phyloP scores from a whole-genome alignment of 2,113 vertebrate genomes.

The Paramisgurnus dabryanus region DNA sequence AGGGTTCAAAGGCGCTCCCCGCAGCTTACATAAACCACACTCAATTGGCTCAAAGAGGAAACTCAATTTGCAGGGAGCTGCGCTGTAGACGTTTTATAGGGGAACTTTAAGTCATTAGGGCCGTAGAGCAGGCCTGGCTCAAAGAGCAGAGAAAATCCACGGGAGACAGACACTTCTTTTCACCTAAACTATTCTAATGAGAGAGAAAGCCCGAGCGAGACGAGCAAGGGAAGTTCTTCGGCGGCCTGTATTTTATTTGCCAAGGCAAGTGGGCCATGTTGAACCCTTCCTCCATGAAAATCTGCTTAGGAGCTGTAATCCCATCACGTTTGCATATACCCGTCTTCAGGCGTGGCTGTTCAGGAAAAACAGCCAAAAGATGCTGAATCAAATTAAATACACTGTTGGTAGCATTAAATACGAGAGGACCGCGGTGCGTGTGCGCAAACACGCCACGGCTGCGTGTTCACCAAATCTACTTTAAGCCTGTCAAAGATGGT shows the following conservation, averaged over 20 bases:
- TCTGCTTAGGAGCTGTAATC: slow-evolving; percentile 81
- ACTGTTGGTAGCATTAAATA: slow-evolving; percentile 58
- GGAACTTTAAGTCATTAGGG: slow-evolving; percentile 83
- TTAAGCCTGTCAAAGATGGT: slow-evolving; percentile 78
- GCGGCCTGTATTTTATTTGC: slow-evolving; percentile 70
- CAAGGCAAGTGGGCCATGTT: slow-evolving; percentile 67
- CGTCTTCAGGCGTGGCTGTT: slow-evolving; percentile 77
- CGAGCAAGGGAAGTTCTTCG: slow-evolving; percentile 72
- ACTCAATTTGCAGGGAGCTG: slow-evolving; percentile 76
- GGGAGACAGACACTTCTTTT: slow-evolving; percentile 72
- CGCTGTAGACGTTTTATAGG: slow-evolving; percentile 79
- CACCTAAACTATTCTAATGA: slow-evolving; percentile 59
- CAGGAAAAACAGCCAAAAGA: slow-evolving; percentile 78
- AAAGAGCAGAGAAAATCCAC: slow-evolving; percentile 72
- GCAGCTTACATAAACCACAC: slow-evolving; percentile 79
- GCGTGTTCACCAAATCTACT: slow-evolving; percentile 67
- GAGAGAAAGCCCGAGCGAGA: slow-evolving; percentile 44
- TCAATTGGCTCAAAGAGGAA: slow-evolving; percentile 81
- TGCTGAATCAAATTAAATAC: slow-evolving; percentile 80
- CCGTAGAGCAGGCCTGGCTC: slow-evolving; percentile 73
- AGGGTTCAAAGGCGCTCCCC: slow-evolving; percentile 76
- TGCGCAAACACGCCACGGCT: slow-evolving; percentile 27
- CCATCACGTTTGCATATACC: slow-evolving; percentile 77
- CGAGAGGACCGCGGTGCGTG: slow-evolving; percentile 47
- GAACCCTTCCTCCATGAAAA: slow-evolving; percentile 76